Percentiles rank a stretch among this genome's conserved stretches.
phyloP scores from a whole-genome alignment of 2,113 vertebrate species.

The Pholis gunnellus region DNA sequence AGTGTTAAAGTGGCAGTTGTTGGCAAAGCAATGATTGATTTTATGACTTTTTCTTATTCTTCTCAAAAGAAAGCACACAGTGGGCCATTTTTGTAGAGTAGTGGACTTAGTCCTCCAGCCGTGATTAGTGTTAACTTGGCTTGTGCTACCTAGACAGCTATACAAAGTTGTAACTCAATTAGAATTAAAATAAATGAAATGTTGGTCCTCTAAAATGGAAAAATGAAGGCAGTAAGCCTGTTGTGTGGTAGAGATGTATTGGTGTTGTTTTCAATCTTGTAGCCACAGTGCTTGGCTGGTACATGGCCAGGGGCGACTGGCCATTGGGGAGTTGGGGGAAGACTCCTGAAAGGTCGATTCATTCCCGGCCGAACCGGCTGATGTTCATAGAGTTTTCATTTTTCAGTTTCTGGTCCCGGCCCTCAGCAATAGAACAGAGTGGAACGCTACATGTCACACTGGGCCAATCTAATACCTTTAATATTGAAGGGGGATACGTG shows the following conservation, averaged over 20 bases:
- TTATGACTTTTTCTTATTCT: conserved; percentile 13
- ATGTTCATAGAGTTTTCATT: not conserved
- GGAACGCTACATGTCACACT: not conserved
- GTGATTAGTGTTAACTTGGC: conserved; percentile 20
- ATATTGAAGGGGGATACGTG: not conserved
- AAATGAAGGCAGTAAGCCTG: not conserved
- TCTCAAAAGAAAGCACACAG: conserved; percentile 29
- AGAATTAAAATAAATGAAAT: not conserved
- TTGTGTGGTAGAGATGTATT: not conserved
- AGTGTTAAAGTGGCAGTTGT: conserved; percentile 29
- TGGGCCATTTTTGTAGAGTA: conserved; percentile 6
- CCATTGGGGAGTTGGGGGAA: not conserved
- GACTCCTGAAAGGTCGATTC: not conserved
- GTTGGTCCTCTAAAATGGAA: not conserved
- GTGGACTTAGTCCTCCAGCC: conserved; percentile 13
- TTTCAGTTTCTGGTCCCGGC: not conserved
- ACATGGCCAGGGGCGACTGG: not conserved
- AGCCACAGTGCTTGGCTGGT: not conserved
- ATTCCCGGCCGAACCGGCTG: not conserved
- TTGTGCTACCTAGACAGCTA: not conserved
- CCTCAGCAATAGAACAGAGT: not conserved
- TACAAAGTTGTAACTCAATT: conserved; percentile 12
- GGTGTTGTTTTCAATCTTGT: not conserved
- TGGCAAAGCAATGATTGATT: conserved; percentile 21
- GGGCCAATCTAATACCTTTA: not conserved